Evolutionary conservation across 2,888 invertebrate species (phyloP).

Genomic region (Papilio demoleus): DNA sequence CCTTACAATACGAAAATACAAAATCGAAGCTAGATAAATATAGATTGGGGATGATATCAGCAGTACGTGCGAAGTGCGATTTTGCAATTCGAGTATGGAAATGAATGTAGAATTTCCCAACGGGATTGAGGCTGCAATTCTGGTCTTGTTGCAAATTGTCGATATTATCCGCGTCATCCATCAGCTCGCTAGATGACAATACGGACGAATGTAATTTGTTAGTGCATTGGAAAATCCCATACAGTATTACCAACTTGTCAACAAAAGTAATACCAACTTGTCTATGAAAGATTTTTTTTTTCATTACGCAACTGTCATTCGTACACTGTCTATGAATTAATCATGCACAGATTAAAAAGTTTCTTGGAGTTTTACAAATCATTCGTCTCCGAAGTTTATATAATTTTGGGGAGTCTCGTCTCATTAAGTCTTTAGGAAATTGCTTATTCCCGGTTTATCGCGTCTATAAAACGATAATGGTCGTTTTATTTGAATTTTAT

Average conservation of each 20-base stretch:
- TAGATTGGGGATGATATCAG: not conserved
- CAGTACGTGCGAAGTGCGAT: not conserved
- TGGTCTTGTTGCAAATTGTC: slow-evolving; percentile 11
- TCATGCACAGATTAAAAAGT: no score
- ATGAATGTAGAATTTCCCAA: slow-evolving; percentile 27
- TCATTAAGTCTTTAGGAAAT: slow-evolving; percentile 35
- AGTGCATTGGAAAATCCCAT: not conserved
- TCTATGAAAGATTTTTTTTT: no score
- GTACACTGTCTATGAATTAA: no score
- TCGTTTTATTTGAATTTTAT: slow-evolving; percentile 34
- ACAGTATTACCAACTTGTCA: not conserved
- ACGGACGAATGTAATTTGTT: not conserved
- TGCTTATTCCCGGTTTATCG: slow-evolving; percentile 33
- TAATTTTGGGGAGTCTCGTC: slow-evolving; percentile 23
- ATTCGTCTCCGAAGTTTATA: slow-evolving; percentile 11
- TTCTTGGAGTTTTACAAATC: slow-evolving; percentile 1
- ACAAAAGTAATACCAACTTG: no score
- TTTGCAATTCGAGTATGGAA: slow-evolving; percentile 28
- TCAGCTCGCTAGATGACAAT: slow-evolving; percentile 4
- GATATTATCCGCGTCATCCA: not conserved
- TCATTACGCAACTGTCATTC: no score
- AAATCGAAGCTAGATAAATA: not conserved
- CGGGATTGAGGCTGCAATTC: slow-evolving; percentile 5
- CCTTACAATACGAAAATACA: not conserved
- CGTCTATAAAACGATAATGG: slow-evolving; percentile 33